Evolutionary conservation across 2,797 vertebrate genomes (phyloP).

Genomic region (Sibirionetta formosa): DNA sequence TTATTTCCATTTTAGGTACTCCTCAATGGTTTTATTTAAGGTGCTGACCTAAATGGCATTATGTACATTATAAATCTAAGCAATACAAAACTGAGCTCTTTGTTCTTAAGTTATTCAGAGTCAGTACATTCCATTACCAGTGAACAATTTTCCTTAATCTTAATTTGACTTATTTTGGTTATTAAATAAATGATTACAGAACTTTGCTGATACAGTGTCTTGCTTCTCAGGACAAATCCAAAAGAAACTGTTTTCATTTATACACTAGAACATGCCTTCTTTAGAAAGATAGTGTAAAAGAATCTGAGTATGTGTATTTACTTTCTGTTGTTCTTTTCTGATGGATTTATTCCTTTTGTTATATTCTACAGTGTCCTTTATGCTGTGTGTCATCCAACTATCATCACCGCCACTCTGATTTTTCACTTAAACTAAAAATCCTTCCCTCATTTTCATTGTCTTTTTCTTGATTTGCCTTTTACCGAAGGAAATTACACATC

Average conservation of each 20-base stretch:
- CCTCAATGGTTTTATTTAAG: background rate
- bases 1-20: background rate
- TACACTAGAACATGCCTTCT: background rate
- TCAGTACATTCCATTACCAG: background rate
- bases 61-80: background rate
- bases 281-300: background rate
- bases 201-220: background rate
- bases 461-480: background rate
- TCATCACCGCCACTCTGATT: background rate
- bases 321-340: background rate
- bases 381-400: background rate
- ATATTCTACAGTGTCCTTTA: background rate
- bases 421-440: background rate
- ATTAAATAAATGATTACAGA: background rate
- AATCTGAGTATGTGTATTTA: background rate
- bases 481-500: background rate
- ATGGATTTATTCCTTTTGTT: background rate
- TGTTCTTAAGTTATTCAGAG: background rate
- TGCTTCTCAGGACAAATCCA: background rate
- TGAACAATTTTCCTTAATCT: background rate
- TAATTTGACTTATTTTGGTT: background rate
- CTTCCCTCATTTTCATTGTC: background rate
- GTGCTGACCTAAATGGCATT: background rate
- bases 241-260: background rate
- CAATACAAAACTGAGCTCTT: background rate